Conservation (phyloP, 2,888 invertebrate species). For the Drosophila kambysellisi region DNA sequence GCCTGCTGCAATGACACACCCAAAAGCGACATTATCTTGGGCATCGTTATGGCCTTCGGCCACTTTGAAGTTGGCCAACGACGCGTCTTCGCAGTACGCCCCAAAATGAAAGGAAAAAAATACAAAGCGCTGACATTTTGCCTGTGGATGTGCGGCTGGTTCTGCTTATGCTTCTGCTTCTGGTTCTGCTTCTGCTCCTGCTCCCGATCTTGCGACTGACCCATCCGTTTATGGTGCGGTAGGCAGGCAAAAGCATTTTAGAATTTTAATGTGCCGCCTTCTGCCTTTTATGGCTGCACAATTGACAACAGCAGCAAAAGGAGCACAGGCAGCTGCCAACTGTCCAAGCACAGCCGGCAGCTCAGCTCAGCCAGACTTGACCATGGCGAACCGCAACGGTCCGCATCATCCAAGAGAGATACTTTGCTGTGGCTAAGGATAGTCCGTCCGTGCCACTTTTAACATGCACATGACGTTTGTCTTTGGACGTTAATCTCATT, state of each 20-base stretch:
- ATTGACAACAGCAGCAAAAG: slow-evolving; percentile 55
- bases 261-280: slow-evolving; percentile 79
- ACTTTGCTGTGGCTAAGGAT: slow-evolving; percentile 51
- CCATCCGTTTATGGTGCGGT: slow-evolving; percentile 58
- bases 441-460: slow-evolving; percentile 54
- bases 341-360: slow-evolving; percentile 32
- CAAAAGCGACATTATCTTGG: slow-evolving; percentile 45
- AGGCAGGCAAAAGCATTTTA: slow-evolving; percentile 75
- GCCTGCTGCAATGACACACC: slow-evolving; percentile 20
- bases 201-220: slow-evolving; percentile 26
- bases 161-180: slow-evolving; percentile 20
- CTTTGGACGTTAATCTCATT: slow-evolving; percentile 84
- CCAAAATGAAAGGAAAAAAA: slow-evolving; percentile 20
- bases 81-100: slow-evolving; percentile 30
- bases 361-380: slow-evolving; percentile 27
- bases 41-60: slow-evolving; percentile 61
- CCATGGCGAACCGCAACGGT: slow-evolving; percentile 49
- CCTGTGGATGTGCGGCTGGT: slow-evolving; percentile 25
- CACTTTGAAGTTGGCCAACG: slow-evolving; percentile 54
- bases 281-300: slow-evolving; percentile 77
- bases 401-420: slow-evolving; percentile 56
- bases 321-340: slow-evolving; percentile 67
- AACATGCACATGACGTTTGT: slow-evolving; percentile 83
- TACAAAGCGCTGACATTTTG: slow-evolving; percentile 55
- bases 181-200: slow-evolving; percentile 12